Evolutionary conservation across 2,888 invertebrate genomes (phyloP).

Genomic region (Pachymerium ferrugineum): DNA sequence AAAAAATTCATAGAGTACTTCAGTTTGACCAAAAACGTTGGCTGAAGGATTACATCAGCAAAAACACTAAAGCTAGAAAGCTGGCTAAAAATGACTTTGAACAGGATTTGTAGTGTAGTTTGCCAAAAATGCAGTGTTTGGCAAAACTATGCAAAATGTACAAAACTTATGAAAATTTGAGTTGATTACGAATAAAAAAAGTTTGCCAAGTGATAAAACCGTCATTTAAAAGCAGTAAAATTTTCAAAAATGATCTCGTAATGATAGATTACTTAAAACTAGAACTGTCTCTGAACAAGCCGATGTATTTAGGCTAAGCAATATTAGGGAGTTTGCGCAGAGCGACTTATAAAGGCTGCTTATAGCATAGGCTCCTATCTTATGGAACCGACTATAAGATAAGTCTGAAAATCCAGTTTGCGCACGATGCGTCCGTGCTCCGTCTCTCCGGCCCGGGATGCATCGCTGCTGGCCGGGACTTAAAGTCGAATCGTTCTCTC

Average conservation of each 20-base stretch:
- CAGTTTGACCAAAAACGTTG: slow-evolving; percentile 33
- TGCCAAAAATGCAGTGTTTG: slow-evolving; percentile 44
- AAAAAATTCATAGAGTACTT: slow-evolving; percentile 39
- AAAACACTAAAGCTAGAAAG: slow-evolving; percentile 38
- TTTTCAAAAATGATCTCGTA: slow-evolving; percentile 4
- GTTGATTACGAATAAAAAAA: slow-evolving; percentile 34
- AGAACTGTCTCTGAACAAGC: slow-evolving; percentile 39
- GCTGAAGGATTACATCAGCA: slow-evolving; percentile 36
- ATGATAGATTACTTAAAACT: slow-evolving; percentile 26
- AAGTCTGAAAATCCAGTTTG: too few relatives aligned
- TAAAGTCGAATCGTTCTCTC: too few relatives aligned
- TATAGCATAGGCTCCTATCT: too few relatives aligned
- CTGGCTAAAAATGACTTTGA: slow-evolving; percentile 42
- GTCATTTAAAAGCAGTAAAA: slow-evolving; percentile 30
- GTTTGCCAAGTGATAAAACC: slow-evolving; percentile 30
- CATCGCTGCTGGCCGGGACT: too few relatives aligned
- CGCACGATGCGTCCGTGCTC: too few relatives aligned
- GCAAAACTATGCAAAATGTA: slow-evolving; percentile 44
- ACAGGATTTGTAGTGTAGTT: slow-evolving; percentile 46
- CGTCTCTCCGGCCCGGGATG: too few relatives aligned
- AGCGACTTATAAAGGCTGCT: too few relatives aligned
- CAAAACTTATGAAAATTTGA: slow-evolving; percentile 41
- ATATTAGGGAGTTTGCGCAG: too few relatives aligned
- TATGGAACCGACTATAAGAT: too few relatives aligned
- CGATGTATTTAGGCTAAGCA: slow-evolving; percentile 39